Evolutionary conservation across 2,113 vertebrate genomes (phyloP).

Genomic region (Lepidothrix coronata): DNA sequence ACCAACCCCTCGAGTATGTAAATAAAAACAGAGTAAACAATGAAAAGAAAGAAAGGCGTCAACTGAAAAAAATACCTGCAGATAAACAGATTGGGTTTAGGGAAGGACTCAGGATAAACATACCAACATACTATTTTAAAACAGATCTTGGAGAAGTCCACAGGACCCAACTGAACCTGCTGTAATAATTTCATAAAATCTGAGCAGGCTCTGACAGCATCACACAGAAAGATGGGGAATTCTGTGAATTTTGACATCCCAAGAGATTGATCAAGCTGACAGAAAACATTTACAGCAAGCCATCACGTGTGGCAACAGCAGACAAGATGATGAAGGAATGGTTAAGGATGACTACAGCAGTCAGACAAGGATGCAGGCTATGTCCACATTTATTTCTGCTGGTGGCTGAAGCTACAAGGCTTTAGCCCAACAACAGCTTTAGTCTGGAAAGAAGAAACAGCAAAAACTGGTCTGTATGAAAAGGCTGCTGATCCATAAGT

Average conservation of each 20-base stretch:
- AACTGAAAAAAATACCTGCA: neutral
- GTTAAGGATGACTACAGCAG: neutral
- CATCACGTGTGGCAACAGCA: neutral
- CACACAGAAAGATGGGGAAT: neutral
- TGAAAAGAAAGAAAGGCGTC: neutral
- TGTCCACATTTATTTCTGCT: neutral
- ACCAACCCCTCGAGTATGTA: neutral
- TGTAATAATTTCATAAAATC: neutral
- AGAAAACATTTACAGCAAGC: neutral
- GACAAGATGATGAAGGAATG: neutral
- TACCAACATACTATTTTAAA: neutral
- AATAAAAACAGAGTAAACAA: neutral
- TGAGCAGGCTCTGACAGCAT: neutral
- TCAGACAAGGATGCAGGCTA: neutral
- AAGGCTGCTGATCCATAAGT: neutral
- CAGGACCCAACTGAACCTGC: neutral
- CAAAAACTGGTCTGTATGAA: neutral
- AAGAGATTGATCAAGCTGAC: neutral
- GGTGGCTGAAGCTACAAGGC: neutral
- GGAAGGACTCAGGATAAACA: neutral
- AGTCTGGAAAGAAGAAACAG: neutral
- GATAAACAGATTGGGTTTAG: neutral
- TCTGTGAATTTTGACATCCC: neutral
- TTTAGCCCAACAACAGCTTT: neutral
- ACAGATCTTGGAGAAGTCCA: neutral